These are phyloP conservation scores for Cirrhinus mrigala DNA, from an alignment of 2,797 vertebrate genomes.

Conservation along the genomic window DNA sequence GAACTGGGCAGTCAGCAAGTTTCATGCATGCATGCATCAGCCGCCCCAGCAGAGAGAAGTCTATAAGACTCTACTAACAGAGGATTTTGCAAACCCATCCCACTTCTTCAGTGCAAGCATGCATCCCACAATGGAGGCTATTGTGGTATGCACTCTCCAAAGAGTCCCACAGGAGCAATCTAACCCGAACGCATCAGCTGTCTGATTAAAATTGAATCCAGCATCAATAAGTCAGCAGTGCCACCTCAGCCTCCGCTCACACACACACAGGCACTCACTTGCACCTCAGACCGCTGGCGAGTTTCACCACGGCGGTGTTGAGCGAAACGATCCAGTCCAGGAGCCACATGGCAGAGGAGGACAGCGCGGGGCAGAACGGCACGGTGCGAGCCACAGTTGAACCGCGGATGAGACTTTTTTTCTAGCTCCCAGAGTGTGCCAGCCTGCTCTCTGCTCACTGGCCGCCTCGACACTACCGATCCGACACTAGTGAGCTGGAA, in stretches of 20 bases:
- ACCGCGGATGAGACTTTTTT: slow-evolving; percentile 29
- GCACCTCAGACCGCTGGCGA: slow-evolving; percentile 78
- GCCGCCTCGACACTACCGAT: slow-evolving; percentile 38
- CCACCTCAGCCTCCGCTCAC: neutral
- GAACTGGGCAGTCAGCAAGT: neutral
- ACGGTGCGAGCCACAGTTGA: slow-evolving; percentile 38
- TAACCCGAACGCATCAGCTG: slow-evolving; percentile 47
- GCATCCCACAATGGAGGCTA: neutral
- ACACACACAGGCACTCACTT: slow-evolving; percentile 73
- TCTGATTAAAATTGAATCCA: slow-evolving; percentile 66
- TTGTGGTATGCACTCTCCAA: slow-evolving; percentile 9
- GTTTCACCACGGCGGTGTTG: slow-evolving; percentile 79
- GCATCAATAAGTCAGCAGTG: slow-evolving; percentile 65
- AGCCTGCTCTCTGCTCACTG: slow-evolving; percentile 32
- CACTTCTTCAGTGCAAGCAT: neutral
- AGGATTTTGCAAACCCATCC: neutral
- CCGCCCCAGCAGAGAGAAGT: neutral
- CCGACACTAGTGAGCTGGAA: slow-evolving; percentile 62
- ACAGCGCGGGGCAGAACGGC: slow-evolving; percentile 39
- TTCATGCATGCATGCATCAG: neutral
- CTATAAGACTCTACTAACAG: neutral
- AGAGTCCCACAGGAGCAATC: neutral
- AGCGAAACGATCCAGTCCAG: slow-evolving; percentile 83
- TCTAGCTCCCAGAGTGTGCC: neutral
- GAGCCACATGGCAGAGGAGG: slow-evolving; percentile 76